Percentiles rank a stretch among this genome's conserved stretches.
Evolutionary conservation across 2,888 invertebrate species (phyloP).

Genomic region (Spicauda simplicius): DNA sequence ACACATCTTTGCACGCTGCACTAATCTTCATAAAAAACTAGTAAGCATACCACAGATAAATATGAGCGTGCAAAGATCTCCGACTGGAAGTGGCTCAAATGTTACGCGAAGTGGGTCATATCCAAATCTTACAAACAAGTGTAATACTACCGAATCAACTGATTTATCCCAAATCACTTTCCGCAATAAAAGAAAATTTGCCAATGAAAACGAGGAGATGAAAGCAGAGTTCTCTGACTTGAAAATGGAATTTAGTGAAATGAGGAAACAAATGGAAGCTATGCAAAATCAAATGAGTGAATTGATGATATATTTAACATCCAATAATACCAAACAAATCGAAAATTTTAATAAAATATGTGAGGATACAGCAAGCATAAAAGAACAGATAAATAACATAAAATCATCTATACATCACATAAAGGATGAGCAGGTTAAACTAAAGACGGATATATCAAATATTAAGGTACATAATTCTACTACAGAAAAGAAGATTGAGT

Average conservation of each 20-base stretch:
- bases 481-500: too few relatives aligned
- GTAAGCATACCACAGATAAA: slow-evolving; percentile 2
- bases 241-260: slow-evolving; percentile 1
- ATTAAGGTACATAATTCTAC: too few relatives aligned
- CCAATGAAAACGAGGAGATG: slow-evolving; percentile 3
- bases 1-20: neutral
- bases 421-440: slow-evolving; percentile 30
- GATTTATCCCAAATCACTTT: slow-evolving; percentile 3
- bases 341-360: slow-evolving; percentile 26
- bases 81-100: slow-evolving; percentile 26
- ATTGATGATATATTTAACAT: slow-evolving; percentile 22
- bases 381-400: slow-evolving; percentile 25
- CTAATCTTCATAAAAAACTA: neutral
- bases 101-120: slow-evolving; percentile 24
- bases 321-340: slow-evolving; percentile 21
- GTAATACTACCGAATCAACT: neutral
- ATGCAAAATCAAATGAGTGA: slow-evolving; percentile 24
- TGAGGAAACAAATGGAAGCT: slow-evolving; percentile 17
- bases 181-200: slow-evolving; percentile 29
- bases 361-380: slow-evolving; percentile 26
- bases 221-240: neutral
- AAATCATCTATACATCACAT: slow-evolving; percentile 16
- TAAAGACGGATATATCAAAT: too few relatives aligned
- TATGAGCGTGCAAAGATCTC: slow-evolving; percentile 19
- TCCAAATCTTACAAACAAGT: slow-evolving; percentile 19